Percentiles rank a stretch among this genome's conserved stretches.
Conservation (phyloP, 1,140 invertebrate genomes). For the Drosophila eugracilis region DNA sequence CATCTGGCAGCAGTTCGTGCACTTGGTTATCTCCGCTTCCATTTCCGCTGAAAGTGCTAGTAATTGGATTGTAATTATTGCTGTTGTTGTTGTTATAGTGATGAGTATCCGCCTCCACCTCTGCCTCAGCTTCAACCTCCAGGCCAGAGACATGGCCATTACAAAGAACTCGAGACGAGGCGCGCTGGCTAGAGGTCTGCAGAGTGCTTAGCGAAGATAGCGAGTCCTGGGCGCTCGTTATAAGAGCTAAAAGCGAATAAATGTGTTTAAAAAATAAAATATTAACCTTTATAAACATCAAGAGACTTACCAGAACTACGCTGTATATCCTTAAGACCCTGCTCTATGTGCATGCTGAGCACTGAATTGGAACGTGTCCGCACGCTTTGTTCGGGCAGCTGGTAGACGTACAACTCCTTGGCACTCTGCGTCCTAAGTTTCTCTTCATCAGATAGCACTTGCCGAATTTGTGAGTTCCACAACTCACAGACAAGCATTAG, state of each 20-base stretch:
- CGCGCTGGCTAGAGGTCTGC: conserved; percentile 58
- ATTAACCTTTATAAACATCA: not conserved
- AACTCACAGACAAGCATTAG: conserved; percentile 90
- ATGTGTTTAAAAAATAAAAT: not conserved
- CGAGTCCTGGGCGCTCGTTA: conserved; percentile 70
- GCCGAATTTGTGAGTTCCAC: conserved; percentile 88
- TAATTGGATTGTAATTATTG: conserved; percentile 19
- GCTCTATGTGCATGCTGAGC: conserved; percentile 78
- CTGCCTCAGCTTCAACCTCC: conserved; percentile 45
- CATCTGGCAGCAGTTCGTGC: conserved; percentile 76
- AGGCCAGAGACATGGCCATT: conserved; percentile 58
- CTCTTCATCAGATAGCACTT: conserved; percentile 84
- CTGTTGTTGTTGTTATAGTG: conserved; percentile 33
- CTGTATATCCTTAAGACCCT: conserved; percentile 83
- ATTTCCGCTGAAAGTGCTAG: conserved; percentile 39
- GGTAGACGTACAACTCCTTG: conserved; percentile 83
- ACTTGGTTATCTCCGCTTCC: conserved; percentile 47
- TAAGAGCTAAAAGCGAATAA: conserved; percentile 30
- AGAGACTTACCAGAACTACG: conserved; percentile 67
- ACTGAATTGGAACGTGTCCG: conserved; percentile 71
- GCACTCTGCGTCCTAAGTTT: conserved; percentile 80
- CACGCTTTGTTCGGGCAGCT: conserved; percentile 77
- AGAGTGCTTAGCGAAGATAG: conserved; percentile 66
- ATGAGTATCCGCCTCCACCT: conserved; percentile 45
- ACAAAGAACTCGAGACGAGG: conserved; percentile 56